Conservation (phyloP, 2,113 vertebrate species). For the Zosterops pallidus region DNA sequence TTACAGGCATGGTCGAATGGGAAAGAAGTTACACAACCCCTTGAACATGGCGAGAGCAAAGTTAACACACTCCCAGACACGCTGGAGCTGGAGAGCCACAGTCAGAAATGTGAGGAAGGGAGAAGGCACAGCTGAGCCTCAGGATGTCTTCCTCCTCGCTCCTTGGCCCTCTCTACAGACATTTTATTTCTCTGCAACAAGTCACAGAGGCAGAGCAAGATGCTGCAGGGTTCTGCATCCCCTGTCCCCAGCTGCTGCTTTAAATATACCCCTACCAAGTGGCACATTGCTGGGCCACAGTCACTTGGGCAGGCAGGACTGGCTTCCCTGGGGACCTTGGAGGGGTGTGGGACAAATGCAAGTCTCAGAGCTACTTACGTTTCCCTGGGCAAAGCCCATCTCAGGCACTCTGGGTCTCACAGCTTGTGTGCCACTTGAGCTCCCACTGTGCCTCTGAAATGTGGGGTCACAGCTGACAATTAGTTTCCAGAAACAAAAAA, state of each 20-base stretch:
- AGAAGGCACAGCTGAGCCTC: background rate
- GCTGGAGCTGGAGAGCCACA: background rate
- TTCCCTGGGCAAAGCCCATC: background rate
- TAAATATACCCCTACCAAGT: background rate
- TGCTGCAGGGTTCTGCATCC: background rate
- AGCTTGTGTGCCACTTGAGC: background rate
- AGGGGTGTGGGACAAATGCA: background rate
- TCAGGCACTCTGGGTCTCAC: background rate
- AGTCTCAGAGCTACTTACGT: background rate
- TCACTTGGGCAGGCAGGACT: background rate
- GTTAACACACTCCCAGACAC: background rate
- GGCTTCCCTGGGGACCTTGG: background rate
- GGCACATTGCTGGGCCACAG: fast-evolving
- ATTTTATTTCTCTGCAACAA: background rate
- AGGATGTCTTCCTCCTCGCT: background rate
- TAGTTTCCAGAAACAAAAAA: background rate
- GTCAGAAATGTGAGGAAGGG: background rate
- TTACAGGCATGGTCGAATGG: background rate
- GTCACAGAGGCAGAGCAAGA: background rate
- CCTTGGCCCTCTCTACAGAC: background rate
- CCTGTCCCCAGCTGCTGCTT: background rate
- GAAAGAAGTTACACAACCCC: background rate
- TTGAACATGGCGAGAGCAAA: background rate
- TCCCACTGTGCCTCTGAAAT: background rate
- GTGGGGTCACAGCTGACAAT: background rate